Percentiles rank a stretch among this genome's conserved stretches.
Conservation (phyloP, 2,113 vertebrate species). For the Oryzias javanicus region DNA sequence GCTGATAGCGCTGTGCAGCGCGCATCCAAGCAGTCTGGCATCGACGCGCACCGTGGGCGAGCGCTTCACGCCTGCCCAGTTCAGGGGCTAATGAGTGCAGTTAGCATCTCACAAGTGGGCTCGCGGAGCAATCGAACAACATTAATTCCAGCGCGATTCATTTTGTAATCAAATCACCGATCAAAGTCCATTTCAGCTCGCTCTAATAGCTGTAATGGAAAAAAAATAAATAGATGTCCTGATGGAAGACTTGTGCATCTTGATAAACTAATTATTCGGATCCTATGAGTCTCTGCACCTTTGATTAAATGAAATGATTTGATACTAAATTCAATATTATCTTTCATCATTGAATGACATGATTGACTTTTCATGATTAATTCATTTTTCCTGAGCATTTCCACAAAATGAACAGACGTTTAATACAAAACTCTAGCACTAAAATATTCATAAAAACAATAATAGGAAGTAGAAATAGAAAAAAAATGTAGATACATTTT, state of each 20-base stretch:
- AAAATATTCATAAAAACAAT: no score
- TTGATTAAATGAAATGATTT: conserved; percentile 44
- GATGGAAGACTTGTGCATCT: conserved; percentile 20
- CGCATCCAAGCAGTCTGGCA: conserved; percentile 49
- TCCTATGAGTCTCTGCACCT: conserved; percentile 22
- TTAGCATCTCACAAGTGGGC: conserved; percentile 63
- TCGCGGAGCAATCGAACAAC: conserved; percentile 60
- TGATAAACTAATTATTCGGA: conserved; percentile 38
- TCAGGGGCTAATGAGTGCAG: conserved; percentile 65
- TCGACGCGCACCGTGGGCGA: conserved; percentile 44
- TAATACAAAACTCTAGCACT: no score
- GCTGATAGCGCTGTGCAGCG: conserved; percentile 59
- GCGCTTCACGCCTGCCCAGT: conserved; percentile 66
- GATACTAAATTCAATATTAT: conserved; percentile 17
- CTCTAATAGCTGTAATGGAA: conserved; percentile 25
- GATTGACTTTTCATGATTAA: conserved; percentile 8
- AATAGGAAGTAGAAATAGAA: no score
- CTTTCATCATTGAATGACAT: conserved; percentile 21
- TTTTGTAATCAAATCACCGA: conserved; percentile 64
- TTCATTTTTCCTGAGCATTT: neutral
- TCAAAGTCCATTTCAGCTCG: conserved; percentile 49
- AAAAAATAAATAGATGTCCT: conserved; percentile 22
- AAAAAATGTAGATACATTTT: no score
- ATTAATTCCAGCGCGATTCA: conserved; percentile 62
- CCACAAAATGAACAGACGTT: no score